phyloP scores from a whole-genome alignment of 2,113 vertebrate genomes.

The Pluvialis apricaria region DNA sequence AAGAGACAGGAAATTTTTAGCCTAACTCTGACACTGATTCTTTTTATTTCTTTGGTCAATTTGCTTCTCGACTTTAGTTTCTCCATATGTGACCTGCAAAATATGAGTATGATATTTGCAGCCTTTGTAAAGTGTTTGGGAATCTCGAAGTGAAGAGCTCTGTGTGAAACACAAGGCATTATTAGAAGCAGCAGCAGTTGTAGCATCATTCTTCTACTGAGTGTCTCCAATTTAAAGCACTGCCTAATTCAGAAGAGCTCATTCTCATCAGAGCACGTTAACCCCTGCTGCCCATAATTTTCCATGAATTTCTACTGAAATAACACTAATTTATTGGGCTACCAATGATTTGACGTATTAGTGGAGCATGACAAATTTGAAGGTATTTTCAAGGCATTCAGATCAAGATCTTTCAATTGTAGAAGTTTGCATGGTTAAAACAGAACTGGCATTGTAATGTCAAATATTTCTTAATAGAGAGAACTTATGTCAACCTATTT shows the following conservation, averaged over 20 bases:
- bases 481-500: conserved; percentile 50
- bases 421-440: neutral
- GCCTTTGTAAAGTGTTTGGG: neutral
- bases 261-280: neutral
- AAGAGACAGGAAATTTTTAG: neutral
- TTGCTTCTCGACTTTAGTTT: neutral
- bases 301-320: neutral
- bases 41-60: neutral
- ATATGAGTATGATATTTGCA: neutral
- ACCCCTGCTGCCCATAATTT: neutral
- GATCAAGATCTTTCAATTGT: neutral
- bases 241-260: neutral
- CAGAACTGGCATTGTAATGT: neutral
- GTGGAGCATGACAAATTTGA: neutral
- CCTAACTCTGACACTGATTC: neutral
- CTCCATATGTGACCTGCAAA: neutral
- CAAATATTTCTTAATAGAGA: conserved; percentile 1
- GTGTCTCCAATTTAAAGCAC: neutral
- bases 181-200: neutral
- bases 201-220: neutral
- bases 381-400: conserved; percentile 23
- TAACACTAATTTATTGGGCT: conserved; percentile 4
- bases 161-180: neutral
- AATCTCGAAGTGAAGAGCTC: neutral
- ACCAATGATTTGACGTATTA: conserved; percentile 12